phyloP scores from a whole-genome alignment of 2,797 vertebrate species.

The Thamnophis elegans region DNA sequence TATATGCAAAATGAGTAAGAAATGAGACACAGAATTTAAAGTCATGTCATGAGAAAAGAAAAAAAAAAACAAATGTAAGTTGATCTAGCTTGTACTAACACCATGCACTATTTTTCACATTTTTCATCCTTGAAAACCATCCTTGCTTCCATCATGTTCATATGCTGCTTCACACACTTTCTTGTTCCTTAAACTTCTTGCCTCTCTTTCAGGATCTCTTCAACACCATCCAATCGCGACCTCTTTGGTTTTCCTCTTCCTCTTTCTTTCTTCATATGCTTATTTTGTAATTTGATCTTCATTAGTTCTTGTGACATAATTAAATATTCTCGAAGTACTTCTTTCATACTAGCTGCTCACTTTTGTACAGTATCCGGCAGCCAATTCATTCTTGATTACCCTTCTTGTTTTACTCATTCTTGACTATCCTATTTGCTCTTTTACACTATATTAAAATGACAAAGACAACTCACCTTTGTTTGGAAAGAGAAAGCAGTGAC shows the following conservation, averaged over 20 bases:
- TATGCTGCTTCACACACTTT: not conserved
- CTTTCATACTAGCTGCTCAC: not conserved
- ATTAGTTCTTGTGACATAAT: not conserved
- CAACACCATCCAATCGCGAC: not conserved
- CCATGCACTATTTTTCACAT: not conserved
- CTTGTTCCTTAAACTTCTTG: not conserved
- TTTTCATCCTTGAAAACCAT: not conserved
- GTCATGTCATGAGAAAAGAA: not conserved
- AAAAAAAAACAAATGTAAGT: not conserved
- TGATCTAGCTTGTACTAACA: not conserved
- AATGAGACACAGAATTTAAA: not conserved
- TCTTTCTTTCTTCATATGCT: not conserved
- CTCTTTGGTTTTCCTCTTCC: not conserved
- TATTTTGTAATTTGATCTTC: not conserved
- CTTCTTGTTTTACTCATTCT: not conserved
- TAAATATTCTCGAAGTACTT: not conserved
- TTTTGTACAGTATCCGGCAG: not conserved
- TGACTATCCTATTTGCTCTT: not conserved
- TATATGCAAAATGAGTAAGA: not conserved
- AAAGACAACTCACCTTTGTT: slow-evolving; percentile 82
- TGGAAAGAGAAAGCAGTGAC: slow-evolving; percentile 97
- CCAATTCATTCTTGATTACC: not conserved
- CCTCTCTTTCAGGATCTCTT: not conserved
- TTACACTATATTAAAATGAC: not conserved
- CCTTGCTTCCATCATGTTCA: not conserved